Evolutionary conservation across 2,888 invertebrate genomes (phyloP), one percentile per base, ranked within the genome.

Genomic region (Ennomos erosarius): DNA sequence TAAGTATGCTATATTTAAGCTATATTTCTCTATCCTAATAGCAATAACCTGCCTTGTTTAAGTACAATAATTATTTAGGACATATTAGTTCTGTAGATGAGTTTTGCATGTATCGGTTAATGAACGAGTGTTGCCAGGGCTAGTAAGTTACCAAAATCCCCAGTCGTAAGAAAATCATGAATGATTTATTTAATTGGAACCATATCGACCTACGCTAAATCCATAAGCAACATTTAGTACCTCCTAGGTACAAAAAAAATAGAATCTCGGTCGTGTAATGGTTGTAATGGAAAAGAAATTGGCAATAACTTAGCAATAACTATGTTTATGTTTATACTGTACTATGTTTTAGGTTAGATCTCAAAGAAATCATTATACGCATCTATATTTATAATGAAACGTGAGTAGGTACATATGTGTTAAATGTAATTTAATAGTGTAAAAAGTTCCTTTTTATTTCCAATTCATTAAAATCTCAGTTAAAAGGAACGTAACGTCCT

Each of bases 241-340:
- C 26, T 26, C 6, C 26, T 26, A 26, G 26, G 26, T 6, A 5
- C 13, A 44, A 39, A 37, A 33, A 53, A 43, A 54, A 55, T 52
- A 34, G 55, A 58, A 62, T 62, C 58, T 62, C 49, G 11, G 40
- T 54, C 45, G n/a, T 38, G 13, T 44, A 12, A 42, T 33, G 43
- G 38, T 49, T 49, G 26, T 55, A 37, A 36, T 43, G 16, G 36
- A 37, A 49, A 33, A 26, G 1, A 6, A 48, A 16, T 35, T 34
- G 34, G 47, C 52, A 53, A 53, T 55, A 55, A 40, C 5, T 36
- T n/a, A n/a, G n/a, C n/a, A n/a, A 8, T 34, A 44, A 38, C n/a
- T 37, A 48, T 53, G 12, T 45, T 34, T 46, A 13, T 43, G 2
- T 13, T 52, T 33, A 8, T 38, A 37, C 26, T 26, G 26, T 37